These are phyloP conservation scores for Florisuga fusca DNA, from an alignment of 2,797 vertebrate genomes.

Conservation along the genomic window DNA sequence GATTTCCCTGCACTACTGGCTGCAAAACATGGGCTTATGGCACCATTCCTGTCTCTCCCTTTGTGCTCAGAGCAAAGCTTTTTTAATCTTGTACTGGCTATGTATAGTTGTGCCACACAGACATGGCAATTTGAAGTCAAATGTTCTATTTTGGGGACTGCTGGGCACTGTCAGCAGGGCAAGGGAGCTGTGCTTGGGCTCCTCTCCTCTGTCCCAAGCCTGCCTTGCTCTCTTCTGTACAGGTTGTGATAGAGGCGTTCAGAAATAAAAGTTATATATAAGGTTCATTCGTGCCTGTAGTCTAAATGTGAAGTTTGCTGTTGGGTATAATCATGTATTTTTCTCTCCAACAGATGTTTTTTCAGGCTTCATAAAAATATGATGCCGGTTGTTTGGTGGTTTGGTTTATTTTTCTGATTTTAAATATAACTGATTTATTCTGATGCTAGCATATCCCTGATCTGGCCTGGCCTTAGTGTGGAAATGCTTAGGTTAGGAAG, in stretches of 20 bases:
- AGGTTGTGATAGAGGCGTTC: neutral
- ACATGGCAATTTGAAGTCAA: slow-evolving; percentile 53
- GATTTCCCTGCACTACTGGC: slow-evolving; percentile 50
- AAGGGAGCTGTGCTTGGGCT: neutral
- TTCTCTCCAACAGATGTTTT: neutral
- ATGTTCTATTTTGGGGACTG: slow-evolving; percentile 28
- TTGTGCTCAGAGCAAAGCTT: slow-evolving; percentile 61
- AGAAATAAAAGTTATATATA: neutral
- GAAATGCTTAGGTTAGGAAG: neutral
- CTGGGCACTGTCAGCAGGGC: neutral
- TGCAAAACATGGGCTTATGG: slow-evolving; percentile 65
- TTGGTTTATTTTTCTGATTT: neutral
- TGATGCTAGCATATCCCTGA: neutral
- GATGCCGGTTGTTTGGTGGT: neutral
- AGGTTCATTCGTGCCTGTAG: neutral
- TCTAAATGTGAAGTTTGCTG: neutral
- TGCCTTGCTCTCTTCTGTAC: neutral
- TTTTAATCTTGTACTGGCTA: slow-evolving; percentile 54
- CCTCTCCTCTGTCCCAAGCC: neutral
- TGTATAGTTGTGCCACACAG: slow-evolving; percentile 37
- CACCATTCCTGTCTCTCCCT: slow-evolving; percentile 55
- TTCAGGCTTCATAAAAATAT: neutral
- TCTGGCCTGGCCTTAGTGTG: neutral
- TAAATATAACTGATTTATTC: neutral
- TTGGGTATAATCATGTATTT: neutral